Base-by-base conservation (phyloP, 2,797 vertebrate genomes). In the Acomys russatus region DNA sequence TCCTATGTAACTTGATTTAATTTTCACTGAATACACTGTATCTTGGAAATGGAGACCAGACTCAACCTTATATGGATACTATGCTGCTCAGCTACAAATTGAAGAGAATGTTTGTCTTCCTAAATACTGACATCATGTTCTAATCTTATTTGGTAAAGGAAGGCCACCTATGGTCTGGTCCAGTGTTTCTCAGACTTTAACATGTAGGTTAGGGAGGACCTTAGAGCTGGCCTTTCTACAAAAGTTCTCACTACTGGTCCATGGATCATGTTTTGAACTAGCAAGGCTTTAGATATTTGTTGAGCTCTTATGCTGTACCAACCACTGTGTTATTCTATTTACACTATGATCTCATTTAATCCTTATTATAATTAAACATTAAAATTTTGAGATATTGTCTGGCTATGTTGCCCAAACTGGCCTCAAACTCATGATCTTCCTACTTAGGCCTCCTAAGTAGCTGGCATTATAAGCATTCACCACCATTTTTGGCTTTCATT, bases 11-110 rank as follows among this genome's bases (percentile, higher is more conserved):
- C 54, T 59, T 94, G 83, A 70, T 38, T 64, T 59, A 44, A 92
- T 78, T 91, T 66, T 95, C 80, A 91, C 30, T 35, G 33, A 93
- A 95, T 63, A 94, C 4, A 94, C 17, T 92, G 18, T 94, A 59
- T 91, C 54, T 95, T 77, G 38, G 77, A 73, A 95, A 90, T 20
- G 59, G 35, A 96, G 28, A 76, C 25, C 38, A 78, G 51, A 83
- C 23, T 35, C n/a, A 49, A 89, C 51, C 49, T 95, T 70, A 83
- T 14, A 9, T 74, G 59, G 56, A 88, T 9, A 84, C 1, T n/a
- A 30, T 3, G 0, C 56, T 91, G 49, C 12, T 83, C 44, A 74
- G 84, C 17, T 84, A 59, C 49, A 94, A 95, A 93, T 59, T 49
- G 78, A 91, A 85, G 73, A 95, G 61, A 95, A 84, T 7, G 5